Percentiles rank a stretch among this genome's conserved stretches.
phyloP scores from a whole-genome alignment of 2,113 vertebrate species.

The Campylorhamphus procurvoides region DNA sequence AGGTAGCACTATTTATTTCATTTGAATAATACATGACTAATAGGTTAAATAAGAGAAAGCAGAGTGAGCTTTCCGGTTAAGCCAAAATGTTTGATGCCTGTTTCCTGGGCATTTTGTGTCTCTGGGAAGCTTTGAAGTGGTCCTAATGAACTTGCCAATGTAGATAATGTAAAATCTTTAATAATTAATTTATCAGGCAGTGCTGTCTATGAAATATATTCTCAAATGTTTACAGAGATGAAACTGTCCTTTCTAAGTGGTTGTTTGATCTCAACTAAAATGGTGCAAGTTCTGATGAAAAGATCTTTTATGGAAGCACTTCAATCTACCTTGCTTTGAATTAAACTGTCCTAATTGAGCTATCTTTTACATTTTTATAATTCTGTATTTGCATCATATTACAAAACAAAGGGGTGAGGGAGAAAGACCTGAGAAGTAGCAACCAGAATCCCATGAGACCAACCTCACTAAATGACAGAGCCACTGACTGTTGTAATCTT shows the following conservation, averaged over 20 bases:
- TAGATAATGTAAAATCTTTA: slow-evolving; percentile 58
- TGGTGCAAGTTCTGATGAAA: not conserved
- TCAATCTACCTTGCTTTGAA: not conserved
- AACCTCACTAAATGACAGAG: not conserved
- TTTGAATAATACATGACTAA: slow-evolving; percentile 51
- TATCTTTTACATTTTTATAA: not conserved
- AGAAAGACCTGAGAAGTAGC: not conserved
- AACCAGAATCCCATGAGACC: not conserved
- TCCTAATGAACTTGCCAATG: slow-evolving; percentile 33
- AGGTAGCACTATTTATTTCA: not conserved
- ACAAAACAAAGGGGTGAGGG: not conserved
- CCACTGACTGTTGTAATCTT: slow-evolving; percentile 4
- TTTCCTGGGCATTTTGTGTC: slow-evolving; percentile 21
- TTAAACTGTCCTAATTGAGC: not conserved
- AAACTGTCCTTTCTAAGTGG: not conserved
- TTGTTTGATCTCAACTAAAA: not conserved
- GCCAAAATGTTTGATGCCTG: not conserved
- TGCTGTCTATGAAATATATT: not conserved
- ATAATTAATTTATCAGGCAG: slow-evolving; percentile 55
- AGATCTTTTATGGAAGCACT: not conserved
- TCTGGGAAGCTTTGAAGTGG: slow-evolving; percentile 19
- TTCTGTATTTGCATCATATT: not conserved
- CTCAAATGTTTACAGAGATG: slow-evolving; percentile 15
- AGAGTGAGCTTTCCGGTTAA: slow-evolving; percentile 30
- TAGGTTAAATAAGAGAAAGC: slow-evolving; percentile 40